Evolutionary conservation across 2,888 invertebrate genomes (phyloP).

Genomic region (Epicampocera succincta): DNA sequence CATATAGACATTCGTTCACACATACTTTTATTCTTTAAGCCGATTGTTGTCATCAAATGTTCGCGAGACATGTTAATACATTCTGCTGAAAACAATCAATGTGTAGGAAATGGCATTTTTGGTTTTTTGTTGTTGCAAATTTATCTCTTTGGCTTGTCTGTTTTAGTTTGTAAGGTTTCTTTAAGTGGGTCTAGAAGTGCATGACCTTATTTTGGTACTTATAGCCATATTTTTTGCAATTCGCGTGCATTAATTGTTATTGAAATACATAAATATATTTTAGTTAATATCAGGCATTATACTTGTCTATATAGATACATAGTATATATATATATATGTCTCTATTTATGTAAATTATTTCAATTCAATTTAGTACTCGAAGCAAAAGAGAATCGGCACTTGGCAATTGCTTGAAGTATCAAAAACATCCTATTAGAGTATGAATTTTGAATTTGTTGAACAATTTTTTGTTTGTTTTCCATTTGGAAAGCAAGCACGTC

Average conservation of each 20-base stretch:
- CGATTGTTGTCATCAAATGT: constrained; percentile 62
- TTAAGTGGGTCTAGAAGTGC: constrained; percentile 59
- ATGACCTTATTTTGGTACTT: constrained; percentile 74
- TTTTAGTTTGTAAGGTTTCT: constrained; percentile 62
- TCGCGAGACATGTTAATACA: constrained; percentile 54
- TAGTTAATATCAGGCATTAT: constrained; percentile 25
- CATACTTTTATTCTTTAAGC: constrained; percentile 56
- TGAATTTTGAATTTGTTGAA: no score
- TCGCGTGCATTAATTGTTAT: constrained; percentile 22
- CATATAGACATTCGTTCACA: neutral
- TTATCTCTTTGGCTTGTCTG: constrained; percentile 29
- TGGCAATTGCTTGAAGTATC: no score
- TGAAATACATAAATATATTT: constrained; percentile 38
- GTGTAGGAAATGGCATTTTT: constrained; percentile 31
- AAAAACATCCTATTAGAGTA: no score
- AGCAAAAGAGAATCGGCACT: no score
- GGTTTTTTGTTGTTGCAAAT: neutral
- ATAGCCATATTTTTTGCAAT: constrained; percentile 31
- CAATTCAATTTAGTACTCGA: no score
- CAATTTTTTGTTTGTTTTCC: no score
- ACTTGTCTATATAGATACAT: neutral
- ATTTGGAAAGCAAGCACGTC: no score
- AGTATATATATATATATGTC: no score
- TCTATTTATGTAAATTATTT: neutral
- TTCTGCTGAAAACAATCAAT: constrained; percentile 49